Conservation (phyloP, 2,113 vertebrate species). For the Heterochromis multidens region DNA sequence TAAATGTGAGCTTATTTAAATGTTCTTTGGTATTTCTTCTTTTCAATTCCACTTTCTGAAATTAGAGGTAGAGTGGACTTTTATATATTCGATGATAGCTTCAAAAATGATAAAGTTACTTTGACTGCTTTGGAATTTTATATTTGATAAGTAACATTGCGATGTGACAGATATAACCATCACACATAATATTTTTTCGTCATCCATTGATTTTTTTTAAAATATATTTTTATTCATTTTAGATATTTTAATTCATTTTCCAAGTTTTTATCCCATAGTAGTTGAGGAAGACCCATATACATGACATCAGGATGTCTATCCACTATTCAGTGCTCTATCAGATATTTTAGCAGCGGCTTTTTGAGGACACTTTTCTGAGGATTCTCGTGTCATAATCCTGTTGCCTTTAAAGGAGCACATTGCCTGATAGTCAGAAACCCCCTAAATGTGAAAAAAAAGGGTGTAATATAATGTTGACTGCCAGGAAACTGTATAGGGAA, state of each 20-base stretch:
- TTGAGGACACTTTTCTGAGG: not conserved
- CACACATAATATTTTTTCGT: no score
- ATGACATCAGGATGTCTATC: not conserved
- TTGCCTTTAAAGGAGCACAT: not conserved
- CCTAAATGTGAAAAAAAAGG: not conserved
- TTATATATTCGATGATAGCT: no score
- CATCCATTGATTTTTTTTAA: no score
- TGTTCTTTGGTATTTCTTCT: not conserved
- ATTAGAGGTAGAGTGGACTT: not conserved
- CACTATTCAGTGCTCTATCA: no score
- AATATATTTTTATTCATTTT: no score
- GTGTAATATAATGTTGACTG: no score
- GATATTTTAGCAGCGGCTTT: not conserved
- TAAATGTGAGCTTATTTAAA: accelerated
- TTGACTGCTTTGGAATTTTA: not conserved
- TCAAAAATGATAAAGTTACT: no score
- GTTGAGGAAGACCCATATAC: not conserved
- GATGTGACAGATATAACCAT: not conserved
- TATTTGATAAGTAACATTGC: not conserved
- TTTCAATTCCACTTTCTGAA: not conserved
- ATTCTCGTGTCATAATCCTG: not conserved
- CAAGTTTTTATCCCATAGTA: not conserved
- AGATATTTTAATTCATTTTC: not conserved
- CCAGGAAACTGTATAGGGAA: not conserved
- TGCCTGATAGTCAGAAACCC: not conserved